Conservation (phyloP, 1,140 invertebrate genomes). For the Thrips palmi region DNA sequence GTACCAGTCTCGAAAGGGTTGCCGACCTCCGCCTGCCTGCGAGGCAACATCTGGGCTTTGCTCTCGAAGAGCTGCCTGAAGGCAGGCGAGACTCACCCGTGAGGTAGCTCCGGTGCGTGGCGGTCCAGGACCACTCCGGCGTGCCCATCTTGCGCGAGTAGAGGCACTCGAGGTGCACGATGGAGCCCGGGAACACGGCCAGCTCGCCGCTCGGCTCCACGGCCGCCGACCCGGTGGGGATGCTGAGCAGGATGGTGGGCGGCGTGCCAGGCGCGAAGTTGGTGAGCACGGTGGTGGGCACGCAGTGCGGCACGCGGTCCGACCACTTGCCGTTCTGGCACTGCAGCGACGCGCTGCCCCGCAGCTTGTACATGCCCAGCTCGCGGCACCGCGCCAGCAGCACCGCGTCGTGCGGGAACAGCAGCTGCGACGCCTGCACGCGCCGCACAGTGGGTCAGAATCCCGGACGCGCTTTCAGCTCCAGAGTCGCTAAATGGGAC, state of each 20-base stretch:
- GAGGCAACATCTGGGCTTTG: background rate
- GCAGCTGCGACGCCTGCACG: no score
- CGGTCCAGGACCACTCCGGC: slow-evolving; percentile 79
- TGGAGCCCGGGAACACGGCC: slow-evolving; percentile 62
- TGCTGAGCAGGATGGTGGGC: slow-evolving; percentile 60
- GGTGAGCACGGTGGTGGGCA: slow-evolving; percentile 58
- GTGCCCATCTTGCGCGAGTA: slow-evolving; percentile 51
- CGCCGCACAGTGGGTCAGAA: no score
- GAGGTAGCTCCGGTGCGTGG: slow-evolving; percentile 49
- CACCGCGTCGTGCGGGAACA: slow-evolving; percentile 28
- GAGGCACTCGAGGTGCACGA: slow-evolving; percentile 66
- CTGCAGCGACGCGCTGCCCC: slow-evolving; percentile 40
- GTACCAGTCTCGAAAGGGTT: no score
- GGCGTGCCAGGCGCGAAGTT: slow-evolving; percentile 75
- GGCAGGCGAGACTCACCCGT: slow-evolving; percentile 35
- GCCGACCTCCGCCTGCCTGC: no score
- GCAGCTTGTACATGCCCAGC: slow-evolving; percentile 61
- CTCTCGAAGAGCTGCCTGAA: background rate
- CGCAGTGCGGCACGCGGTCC: slow-evolving; percentile 50
- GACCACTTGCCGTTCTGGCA: slow-evolving; percentile 68
- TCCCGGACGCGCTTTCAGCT: no score
- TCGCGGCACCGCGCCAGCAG: slow-evolving; percentile 54
- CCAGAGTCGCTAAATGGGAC: no score
- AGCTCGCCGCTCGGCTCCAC: slow-evolving; percentile 58
- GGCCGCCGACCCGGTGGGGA: slow-evolving; percentile 59